phyloP scores from a whole-genome alignment of 2,113 vertebrate genomes.

The Semnopithecus entellus region DNA sequence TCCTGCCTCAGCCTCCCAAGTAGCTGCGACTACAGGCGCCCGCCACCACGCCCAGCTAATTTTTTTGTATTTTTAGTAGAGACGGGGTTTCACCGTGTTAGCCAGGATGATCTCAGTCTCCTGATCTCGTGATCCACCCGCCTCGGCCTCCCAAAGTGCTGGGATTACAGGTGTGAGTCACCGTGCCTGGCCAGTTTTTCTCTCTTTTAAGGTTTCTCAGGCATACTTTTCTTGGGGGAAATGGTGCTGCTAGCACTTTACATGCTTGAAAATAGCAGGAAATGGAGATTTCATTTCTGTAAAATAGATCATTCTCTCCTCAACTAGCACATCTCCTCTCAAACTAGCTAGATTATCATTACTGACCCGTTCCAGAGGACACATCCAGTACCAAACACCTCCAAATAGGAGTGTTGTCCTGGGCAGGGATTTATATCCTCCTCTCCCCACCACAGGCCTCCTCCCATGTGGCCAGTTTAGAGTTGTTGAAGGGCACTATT shows the following conservation, averaged over 20 bases:
- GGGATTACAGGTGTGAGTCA: too few relatives aligned
- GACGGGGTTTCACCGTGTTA: too few relatives aligned
- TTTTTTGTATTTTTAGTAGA: too few relatives aligned
- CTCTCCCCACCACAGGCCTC: neutral
- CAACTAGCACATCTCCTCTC: neutral
- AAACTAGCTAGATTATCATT: neutral
- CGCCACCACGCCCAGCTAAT: too few relatives aligned
- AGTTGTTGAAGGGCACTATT: neutral
- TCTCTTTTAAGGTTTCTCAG: neutral
- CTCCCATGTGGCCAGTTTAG: neutral
- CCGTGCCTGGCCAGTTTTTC: neutral
- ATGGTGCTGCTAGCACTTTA: neutral
- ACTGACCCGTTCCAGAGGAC: neutral
- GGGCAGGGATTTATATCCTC: neutral
- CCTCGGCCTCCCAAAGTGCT: too few relatives aligned
- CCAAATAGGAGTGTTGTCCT: neutral
- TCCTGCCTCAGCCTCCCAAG: too few relatives aligned
- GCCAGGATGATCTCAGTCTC: too few relatives aligned
- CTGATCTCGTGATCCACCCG: too few relatives aligned
- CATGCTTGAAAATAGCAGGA: neutral
- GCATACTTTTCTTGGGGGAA: neutral
- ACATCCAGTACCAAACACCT: neutral
- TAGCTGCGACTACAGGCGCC: too few relatives aligned
- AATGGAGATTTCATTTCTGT: constrained; percentile 27
- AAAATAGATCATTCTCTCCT: constrained; percentile 9